phyloP scores from a whole-genome alignment of 2,797 vertebrate genomes.

The Prionace glauca region DNA sequence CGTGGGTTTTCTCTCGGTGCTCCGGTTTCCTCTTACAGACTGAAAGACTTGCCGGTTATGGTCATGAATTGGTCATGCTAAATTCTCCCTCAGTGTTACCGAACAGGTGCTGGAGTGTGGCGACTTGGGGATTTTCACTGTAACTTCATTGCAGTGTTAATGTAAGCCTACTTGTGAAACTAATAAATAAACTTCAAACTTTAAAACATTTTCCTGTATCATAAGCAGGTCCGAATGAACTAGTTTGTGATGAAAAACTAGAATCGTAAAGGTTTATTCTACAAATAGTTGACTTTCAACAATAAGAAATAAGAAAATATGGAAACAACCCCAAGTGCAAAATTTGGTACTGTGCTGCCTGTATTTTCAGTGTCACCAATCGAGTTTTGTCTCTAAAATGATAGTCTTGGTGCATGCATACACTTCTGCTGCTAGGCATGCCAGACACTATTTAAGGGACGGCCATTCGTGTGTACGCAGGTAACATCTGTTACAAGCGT shows the following conservation, averaged over 20 bases:
- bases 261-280: background rate
- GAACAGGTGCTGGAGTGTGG: too few relatives aligned
- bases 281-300: background rate
- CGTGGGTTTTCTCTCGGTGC: too few relatives aligned
- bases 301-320: background rate
- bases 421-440: background rate
- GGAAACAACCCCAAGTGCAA: background rate
- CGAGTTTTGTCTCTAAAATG: background rate
- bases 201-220: background rate
- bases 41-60: too few relatives aligned
- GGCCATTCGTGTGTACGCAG: background rate
- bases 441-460: background rate
- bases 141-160: too few relatives aligned
- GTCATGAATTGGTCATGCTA: too few relatives aligned
- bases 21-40: too few relatives aligned
- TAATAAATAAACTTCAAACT: background rate
- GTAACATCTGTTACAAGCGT: background rate
- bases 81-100: too few relatives aligned
- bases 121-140: too few relatives aligned
- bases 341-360: background rate
- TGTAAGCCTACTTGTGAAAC: too few relatives aligned
- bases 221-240: background rate
- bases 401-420: background rate
- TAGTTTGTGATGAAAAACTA: background rate
- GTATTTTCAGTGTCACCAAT: background rate